Base-by-base conservation (phyloP, 2,888 invertebrate species). In the Dinocampus coccinellae region DNA sequence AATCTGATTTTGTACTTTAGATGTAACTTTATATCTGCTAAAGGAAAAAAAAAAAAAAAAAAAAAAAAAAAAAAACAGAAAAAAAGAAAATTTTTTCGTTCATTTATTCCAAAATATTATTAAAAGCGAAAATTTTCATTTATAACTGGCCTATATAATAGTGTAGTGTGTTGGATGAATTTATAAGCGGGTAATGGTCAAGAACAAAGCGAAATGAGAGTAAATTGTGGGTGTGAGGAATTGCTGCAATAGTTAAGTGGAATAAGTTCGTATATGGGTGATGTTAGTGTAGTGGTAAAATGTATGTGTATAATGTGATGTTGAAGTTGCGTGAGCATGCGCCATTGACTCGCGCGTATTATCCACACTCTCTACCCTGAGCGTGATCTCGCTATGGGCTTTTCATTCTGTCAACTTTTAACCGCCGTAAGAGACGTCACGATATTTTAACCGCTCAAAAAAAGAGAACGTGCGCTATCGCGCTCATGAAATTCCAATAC, bases 281-380 rank as follows among this genome's bases (percentile, higher is more conserved):
- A 34, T 11, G 42, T 1, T 7, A 47, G 16, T n/a, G n/a, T 39
- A 39, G 13, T 39, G 39, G 7, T n/a, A 16, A 62, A 26, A 34
- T 42, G 36, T 42, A 62, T 42, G 26, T 24, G 34, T 62, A n/a
- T 39, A 13, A 24, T 34, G 16, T n/a, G 33, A 33, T 33, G 16
- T 16, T 20, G 34, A 69, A 71, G 63, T 61, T 65, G 72, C 60
- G 70, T 62, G 85, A 82, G 85, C 85, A 85, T 85, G 85, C 85
- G 85, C 85, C 79, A 78, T 82, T 85, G 84, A 84, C 84, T 84
- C 84, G 83, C 82, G 80, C 81, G 69, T 79, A 80, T 58, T 33
- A 58, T 58, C 24, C 39, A 39, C 39, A 39, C 39, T n/a, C n/a
- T 47, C 47, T 47, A 47, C 47, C 47, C 47, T 79, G 77, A 73